A percentile compares a stretch with the other conserved stretches of the same genome.
phyloP scores from a whole-genome alignment of 2,113 vertebrate species.

The Baryphthengus martii region DNA sequence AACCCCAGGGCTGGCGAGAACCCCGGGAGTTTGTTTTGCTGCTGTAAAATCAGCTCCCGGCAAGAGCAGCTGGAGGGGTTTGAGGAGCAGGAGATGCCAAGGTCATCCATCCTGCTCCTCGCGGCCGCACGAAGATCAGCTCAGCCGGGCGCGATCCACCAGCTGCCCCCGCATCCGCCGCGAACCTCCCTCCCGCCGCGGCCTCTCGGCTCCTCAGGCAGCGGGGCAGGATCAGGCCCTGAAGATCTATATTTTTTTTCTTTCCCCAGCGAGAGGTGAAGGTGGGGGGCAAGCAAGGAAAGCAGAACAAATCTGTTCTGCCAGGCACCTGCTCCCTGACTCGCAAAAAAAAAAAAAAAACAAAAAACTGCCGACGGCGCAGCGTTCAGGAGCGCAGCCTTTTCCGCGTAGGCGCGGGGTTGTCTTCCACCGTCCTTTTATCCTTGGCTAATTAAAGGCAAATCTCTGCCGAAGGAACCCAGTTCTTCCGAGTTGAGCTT shows the following conservation, averaged over 20 bases:
- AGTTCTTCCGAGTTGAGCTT: not conserved
- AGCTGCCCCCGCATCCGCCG: accelerated
- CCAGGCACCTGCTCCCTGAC: slow-evolving; percentile 60
- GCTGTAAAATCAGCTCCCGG: not conserved
- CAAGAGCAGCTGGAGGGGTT: accelerated
- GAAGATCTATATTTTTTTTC: not conserved
- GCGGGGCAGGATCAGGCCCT: not conserved
- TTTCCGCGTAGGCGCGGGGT: not conserved
- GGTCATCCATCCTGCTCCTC: not conserved
- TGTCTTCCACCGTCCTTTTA: slow-evolving; percentile 46
- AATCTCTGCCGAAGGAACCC: slow-evolving; percentile 26
- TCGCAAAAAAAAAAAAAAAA: not conserved
- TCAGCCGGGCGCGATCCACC: not conserved
- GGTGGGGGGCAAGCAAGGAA: not conserved
- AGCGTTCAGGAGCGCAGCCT: not conserved
- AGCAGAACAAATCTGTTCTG: slow-evolving; percentile 44
- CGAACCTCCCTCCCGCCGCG: not conserved
- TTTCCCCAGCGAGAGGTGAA: not conserved
- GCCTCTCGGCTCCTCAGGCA: accelerated
- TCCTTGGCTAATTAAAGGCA: slow-evolving; percentile 62
- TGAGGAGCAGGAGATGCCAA: not conserved
- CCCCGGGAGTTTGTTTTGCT: not conserved
- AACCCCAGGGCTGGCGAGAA: not conserved
- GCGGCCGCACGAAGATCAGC: accelerated
- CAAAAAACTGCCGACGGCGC: not conserved